Evolutionary conservation across 2,888 invertebrate species (phyloP), one percentile per base, ranked within the genome.

Genomic region (Andrena marginata): DNA sequence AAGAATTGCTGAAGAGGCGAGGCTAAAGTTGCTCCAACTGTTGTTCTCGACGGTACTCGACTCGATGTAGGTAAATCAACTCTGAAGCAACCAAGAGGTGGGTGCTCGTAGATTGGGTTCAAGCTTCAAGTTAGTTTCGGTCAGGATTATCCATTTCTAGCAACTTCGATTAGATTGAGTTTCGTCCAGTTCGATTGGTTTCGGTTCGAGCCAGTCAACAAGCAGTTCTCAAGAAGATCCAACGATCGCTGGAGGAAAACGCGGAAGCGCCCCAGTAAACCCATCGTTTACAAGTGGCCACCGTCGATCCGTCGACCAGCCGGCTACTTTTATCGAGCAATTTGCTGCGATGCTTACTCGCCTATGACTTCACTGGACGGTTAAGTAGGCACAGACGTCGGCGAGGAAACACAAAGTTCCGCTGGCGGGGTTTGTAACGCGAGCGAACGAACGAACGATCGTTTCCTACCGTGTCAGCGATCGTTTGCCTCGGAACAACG

Each of bases 341-440:
- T 78, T 78, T 62, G 60, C 67, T 20, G n/a, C 67, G 77, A 80
- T 54, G 78, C 68, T 63, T 64, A 60, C 56, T 64, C 63, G 51
- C 56, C 70, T 75, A 65, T 26, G 26, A 63, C 85, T 81, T 51
- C 20, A 59, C 7, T 20, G 65, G 62, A 29, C 59, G 68, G 68
- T 68, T 64, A 67, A 68, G 42, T 56, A n/a, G n/a, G n/a, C n/a
- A 68, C n/a, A 49, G 51, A 35, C n/a, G 35, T 26, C 31, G 59
- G 69, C 68, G 59, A 65, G 76, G 63, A 78, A 64, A 54, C 71
- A 76, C 76, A 60, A 73, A 65, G 85, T 79, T 73, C 35, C 74
- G 67, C 6, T 31, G 74, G n/a, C 26, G 60, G 49, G 20, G 60
- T 42, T 33, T 29, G 49, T 64, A 51, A 65, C 60, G 65, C 29